These are phyloP conservation scores for Acronicta aceris DNA, from an alignment of 2,888 invertebrate species.

Conservation along the genomic window DNA sequence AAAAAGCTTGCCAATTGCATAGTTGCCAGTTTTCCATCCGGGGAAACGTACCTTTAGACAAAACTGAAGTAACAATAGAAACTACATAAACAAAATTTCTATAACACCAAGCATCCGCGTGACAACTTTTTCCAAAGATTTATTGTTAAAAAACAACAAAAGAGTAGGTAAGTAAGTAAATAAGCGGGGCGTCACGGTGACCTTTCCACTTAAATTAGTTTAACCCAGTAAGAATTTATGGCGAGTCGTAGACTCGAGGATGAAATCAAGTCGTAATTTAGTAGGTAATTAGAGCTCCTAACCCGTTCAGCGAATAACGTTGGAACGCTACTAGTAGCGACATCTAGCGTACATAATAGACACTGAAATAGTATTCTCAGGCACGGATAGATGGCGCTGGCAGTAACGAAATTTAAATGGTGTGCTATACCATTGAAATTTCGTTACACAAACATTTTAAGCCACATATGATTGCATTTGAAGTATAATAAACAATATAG, in stretches of 20 bases:
- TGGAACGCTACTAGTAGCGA: conserved; percentile 44
- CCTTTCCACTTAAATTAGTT: conserved; percentile 52
- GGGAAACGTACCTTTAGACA: conserved; percentile 1
- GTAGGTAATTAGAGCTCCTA: conserved; percentile 42
- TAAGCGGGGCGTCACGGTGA: conserved; percentile 35
- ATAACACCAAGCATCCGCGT: conserved; percentile 37
- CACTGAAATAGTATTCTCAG: conserved; percentile 9
- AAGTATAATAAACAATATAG: neutral
- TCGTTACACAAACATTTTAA: too few relatives aligned
- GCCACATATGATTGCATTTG: too few relatives aligned
- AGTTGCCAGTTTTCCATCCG: too few relatives aligned
- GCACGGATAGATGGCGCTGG: conserved; percentile 62
- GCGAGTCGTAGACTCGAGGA: conserved; percentile 41
- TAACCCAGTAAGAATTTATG: conserved; percentile 45
- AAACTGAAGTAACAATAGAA: conserved; percentile 43
- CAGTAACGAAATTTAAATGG: conserved; percentile 15
- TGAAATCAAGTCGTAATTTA: conserved; percentile 48
- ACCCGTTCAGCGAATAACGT: conserved; percentile 1
- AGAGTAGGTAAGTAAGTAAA: conserved; percentile 27
- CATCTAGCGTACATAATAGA: conserved; percentile 50
- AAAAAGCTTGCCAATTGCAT: too few relatives aligned
- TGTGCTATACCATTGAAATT: neutral
- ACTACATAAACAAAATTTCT: conserved; percentile 16
- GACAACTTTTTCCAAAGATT: conserved; percentile 34
- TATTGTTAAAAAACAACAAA: conserved; percentile 40